phyloP scores from a whole-genome alignment of 2,888 invertebrate genomes.

The Cheilosia vulpina region DNA sequence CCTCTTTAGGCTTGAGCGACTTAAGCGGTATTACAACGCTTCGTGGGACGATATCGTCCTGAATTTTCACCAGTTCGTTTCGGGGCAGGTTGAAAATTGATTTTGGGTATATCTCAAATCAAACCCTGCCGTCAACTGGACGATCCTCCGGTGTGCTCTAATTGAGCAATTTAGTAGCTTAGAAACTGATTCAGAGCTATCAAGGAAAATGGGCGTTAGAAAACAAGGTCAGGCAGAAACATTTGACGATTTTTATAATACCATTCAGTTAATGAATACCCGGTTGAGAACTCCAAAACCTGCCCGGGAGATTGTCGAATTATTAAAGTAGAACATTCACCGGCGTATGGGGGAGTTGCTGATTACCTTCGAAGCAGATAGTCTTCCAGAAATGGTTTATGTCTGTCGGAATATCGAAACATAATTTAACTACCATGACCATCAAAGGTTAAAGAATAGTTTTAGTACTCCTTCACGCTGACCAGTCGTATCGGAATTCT shows the following conservation, averaged over 20 bases:
- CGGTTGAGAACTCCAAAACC: neutral
- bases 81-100: constrained; percentile 5
- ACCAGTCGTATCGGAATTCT: neutral
- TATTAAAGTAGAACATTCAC: constrained; percentile 7
- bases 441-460: neutral
- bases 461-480: neutral
- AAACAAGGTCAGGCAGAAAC: neutral
- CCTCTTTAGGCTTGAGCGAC: neutral
- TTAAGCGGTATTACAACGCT: neutral
- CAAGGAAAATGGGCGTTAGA: neutral
- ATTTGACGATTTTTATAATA: constrained; percentile 11
- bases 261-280: too few relatives aligned
- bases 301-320: neutral
- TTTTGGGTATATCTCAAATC: neutral
- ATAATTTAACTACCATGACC: neutral
- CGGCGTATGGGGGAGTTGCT: neutral
- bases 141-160: neutral
- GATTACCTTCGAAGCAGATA: constrained; percentile 4
- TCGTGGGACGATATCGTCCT: constrained; percentile 2
- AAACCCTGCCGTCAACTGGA: neutral
- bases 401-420: constrained; percentile 5
- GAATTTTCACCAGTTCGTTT: constrained; percentile 15
- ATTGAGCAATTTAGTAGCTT: constrained; percentile 23
- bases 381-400: constrained; percentile 11
- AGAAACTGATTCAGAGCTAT: constrained; percentile 12